Conservation (phyloP, 2,888 invertebrate species). For the Drosophila cyrtoloma region DNA sequence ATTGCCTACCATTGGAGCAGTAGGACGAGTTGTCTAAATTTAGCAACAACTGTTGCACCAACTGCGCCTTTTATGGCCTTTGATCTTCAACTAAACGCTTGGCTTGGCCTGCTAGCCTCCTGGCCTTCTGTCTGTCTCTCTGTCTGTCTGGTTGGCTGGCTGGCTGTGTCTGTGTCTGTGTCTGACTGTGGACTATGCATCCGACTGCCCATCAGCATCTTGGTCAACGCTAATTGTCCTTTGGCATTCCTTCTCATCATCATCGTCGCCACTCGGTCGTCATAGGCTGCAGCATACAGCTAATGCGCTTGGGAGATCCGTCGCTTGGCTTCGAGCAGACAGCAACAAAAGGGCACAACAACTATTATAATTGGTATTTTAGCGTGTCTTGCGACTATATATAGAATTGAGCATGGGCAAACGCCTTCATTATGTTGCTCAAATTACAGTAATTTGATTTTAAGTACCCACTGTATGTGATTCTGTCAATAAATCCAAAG, state of each 20-base stretch:
- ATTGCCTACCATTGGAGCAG: constrained; percentile 6
- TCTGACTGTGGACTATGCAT: constrained; percentile 13
- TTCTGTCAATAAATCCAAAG: constrained; percentile 22
- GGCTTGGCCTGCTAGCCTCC: constrained; percentile 7
- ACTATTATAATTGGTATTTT: constrained; percentile 74
- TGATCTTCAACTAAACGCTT: constrained; percentile 61
- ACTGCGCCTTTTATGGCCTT: constrained; percentile 73
- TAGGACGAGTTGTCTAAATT: constrained; percentile 69
- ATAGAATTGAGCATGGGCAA: constrained; percentile 59
- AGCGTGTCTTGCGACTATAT: constrained; percentile 75
- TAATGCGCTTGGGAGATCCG: constrained; percentile 56
- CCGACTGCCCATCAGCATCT: constrained; percentile 45
- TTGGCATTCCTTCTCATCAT: constrained; percentile 72
- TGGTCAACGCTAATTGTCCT: constrained; percentile 74
- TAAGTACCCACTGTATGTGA: constrained; percentile 57
- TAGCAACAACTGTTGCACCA: constrained; percentile 65
- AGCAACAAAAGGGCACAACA: constrained; percentile 28
- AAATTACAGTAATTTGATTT: constrained; percentile 74
- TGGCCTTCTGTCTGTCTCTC: not conserved
- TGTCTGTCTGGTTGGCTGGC: not conserved
- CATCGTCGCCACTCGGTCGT: constrained; percentile 43
- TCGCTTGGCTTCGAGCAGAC: constrained; percentile 35
- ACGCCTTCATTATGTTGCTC: constrained; percentile 71
- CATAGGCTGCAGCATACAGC: constrained; percentile 40
- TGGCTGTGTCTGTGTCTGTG: not conserved